Percentiles rank a stretch among this genome's conserved stretches.
Conservation (phyloP, 1,140 invertebrate species). For the Brachionus asplanchnoidis region DNA sequence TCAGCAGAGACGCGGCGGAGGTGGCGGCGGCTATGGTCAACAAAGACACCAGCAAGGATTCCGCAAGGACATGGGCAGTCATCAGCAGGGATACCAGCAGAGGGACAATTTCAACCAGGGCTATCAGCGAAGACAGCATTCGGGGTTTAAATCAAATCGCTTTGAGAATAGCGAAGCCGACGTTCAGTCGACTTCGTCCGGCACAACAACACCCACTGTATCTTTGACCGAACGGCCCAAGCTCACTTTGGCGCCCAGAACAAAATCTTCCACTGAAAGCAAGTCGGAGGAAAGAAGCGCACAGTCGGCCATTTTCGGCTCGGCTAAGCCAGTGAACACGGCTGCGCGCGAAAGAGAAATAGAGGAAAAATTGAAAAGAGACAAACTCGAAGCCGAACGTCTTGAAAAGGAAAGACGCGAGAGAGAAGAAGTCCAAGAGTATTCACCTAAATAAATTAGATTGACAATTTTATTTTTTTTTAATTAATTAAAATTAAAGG, state of each 20-base stretch:
- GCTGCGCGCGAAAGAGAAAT: conserved; percentile 67
- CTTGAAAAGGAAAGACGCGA: background rate
- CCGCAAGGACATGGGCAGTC: background rate
- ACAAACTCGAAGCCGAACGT: conserved; percentile 46
- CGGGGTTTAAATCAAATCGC: background rate
- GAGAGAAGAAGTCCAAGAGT: background rate
- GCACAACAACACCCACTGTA: background rate
- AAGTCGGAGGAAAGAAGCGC: conserved; percentile 55
- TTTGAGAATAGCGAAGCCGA: conserved; percentile 6
- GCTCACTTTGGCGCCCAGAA: conserved; percentile 68
- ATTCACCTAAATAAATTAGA: background rate
- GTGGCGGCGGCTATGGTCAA: background rate
- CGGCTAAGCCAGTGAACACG: conserved; percentile 87
- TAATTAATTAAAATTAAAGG: background rate
- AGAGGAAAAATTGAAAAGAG: conserved; percentile 60
- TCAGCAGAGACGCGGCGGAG: background rate
- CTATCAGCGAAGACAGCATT: background rate
- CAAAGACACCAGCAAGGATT: background rate
- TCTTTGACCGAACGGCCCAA: conserved; percentile 62
- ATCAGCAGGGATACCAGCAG: background rate
- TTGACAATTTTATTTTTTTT: background rate
- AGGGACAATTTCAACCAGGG: background rate
- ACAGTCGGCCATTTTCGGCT: conserved; percentile 69
- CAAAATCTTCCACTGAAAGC: conserved; percentile 64
- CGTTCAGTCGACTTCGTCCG: background rate